These are phyloP conservation scores for Ptychadena robeensis DNA, from an alignment of 2,797 vertebrate species.

Conservation along the genomic window DNA sequence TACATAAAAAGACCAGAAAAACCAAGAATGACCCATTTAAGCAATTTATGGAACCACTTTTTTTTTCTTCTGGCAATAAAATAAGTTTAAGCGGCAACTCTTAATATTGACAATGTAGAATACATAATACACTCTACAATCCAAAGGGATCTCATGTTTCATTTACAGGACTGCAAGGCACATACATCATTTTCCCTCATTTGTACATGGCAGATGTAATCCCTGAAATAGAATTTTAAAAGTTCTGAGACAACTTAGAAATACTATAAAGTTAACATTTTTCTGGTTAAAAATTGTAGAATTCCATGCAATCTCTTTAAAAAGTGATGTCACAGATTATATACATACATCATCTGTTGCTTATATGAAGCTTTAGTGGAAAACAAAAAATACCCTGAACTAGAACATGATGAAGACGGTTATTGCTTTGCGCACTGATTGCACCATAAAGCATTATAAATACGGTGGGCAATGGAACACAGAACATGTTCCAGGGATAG, in stretches of 20 bases:
- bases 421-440: conserved; percentile 73
- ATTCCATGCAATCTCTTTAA: conserved; percentile 72
- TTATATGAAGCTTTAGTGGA: conserved; percentile 65
- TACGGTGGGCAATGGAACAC: conserved; percentile 56
- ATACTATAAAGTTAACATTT: conserved; percentile 76
- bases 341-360: conserved; percentile 68
- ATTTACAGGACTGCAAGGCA: conserved; percentile 81
- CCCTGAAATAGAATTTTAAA: conserved; percentile 78
- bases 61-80: conserved; percentile 69
- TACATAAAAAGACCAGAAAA: background rate
- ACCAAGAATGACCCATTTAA: background rate
- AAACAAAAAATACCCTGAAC: conserved; percentile 59
- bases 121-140: conserved; percentile 39
- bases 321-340: conserved; percentile 69
- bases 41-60: conserved; percentile 63
- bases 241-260: conserved; percentile 75
- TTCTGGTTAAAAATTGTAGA: conserved; percentile 67
- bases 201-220: conserved; percentile 72
- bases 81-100: conserved; percentile 67
- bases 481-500: conserved; percentile 19
- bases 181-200: conserved; percentile 75
- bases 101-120: conserved; percentile 71
- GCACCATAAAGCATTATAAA: conserved; percentile 65
- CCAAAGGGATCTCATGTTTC: conserved; percentile 68
- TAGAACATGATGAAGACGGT: conserved; percentile 66